Conservation (phyloP, 2,888 invertebrate genomes). For the Agonopterix heracliana region DNA sequence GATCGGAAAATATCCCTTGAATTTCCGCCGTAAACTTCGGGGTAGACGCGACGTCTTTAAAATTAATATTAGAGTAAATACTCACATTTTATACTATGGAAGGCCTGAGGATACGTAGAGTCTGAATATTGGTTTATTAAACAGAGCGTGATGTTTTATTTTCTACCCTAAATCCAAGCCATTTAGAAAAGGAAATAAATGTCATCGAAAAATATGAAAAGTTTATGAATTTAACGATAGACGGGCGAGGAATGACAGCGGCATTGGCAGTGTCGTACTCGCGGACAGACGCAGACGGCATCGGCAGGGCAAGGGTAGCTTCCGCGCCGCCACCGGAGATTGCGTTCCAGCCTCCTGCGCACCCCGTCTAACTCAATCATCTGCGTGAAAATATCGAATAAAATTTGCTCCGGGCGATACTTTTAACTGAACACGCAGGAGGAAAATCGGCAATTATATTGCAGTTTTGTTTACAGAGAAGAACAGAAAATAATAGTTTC, state of each 20-base stretch:
- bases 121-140: too few species aligned
- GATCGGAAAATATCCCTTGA: conserved; percentile 57
- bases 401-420: conserved; percentile 50
- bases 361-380: conserved; percentile 67
- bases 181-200: too few species aligned
- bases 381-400: conserved; percentile 66
- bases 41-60: conserved; percentile 1
- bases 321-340: conserved; percentile 64
- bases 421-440: conserved; percentile 46
- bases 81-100: neutral
- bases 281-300: neutral
- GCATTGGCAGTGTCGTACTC: too few species aligned
- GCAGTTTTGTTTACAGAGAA: conserved; percentile 23
- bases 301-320: conserved; percentile 24
- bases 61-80: neutral
- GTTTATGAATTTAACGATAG: too few species aligned
- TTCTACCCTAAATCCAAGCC: too few species aligned
- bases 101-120: too few species aligned
- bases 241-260: too few species aligned
- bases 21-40: conserved; percentile 40
- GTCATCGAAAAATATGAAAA: too few species aligned
- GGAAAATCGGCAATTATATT: conserved; percentile 32
- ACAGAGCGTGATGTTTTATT: too few species aligned
- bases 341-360: conserved; percentile 64
- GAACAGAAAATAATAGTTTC: neutral